These are phyloP conservation scores for Herpailurus yagouaroundi DNA, from an alignment of 2,113 vertebrate species.

Conservation along the genomic window DNA sequence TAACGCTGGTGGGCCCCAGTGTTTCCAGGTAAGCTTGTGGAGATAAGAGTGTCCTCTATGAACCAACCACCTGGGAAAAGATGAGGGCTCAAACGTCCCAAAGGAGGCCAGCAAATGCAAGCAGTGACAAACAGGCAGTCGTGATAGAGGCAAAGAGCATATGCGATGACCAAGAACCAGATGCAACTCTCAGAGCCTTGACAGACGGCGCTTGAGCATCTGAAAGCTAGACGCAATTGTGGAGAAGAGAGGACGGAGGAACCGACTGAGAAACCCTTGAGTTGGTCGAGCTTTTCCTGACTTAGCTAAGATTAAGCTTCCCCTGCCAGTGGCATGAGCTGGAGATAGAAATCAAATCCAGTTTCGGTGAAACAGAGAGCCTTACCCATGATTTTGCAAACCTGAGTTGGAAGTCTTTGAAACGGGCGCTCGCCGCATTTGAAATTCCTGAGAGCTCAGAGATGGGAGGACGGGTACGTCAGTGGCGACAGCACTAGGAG, in stretches of 20 bases:
- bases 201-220: not conserved
- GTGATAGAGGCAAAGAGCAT: not conserved
- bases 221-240: not conserved
- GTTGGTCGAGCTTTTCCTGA: not conserved
- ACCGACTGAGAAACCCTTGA: not conserved
- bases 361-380: not conserved
- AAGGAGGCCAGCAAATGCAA: not conserved
- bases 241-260: not conserved
- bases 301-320: not conserved
- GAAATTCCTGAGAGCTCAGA: not conserved
- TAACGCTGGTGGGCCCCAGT: not conserved
- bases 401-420: not conserved
- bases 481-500: not conserved
- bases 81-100: not conserved
- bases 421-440: not conserved
- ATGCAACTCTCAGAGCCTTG: not conserved
- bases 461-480: not conserved
- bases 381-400: not conserved
- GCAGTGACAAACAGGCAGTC: rapidly evolving
- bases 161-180: not conserved
- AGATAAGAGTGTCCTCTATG: not conserved
- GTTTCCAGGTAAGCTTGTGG: not conserved
- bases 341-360: not conserved
- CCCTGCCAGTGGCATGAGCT: not conserved
- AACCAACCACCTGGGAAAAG: not conserved